Base-by-base conservation (phyloP, 2,113 vertebrate species). In the Pangasianodon gigas region DNA sequence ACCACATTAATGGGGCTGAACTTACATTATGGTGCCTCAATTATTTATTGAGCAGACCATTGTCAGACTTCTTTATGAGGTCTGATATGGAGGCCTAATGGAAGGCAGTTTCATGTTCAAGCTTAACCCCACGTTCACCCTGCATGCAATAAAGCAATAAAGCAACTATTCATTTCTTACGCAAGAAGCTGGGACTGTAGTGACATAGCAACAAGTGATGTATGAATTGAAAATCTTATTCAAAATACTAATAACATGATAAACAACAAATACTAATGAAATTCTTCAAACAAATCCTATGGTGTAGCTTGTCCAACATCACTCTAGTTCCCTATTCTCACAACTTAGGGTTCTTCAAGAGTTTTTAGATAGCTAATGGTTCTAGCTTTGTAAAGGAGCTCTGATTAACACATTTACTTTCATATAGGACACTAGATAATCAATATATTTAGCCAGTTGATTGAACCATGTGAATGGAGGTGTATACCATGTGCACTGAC, bases 381-480 rank as follows among this genome's bases (percentile, higher is more conserved):
- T 29, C 46, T 29, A 79, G 1, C 11, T 24, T 46, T 77, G 8
- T 21, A 41, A 74, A 41, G 16, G 71, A 21, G 19, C 46, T 79
- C 19, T 75, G 71, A 10, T 75, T 44, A 75, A 44, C 71, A 75
- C 19, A 44, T 16, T 51, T 29, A 29, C 74, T 80, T 77, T 1
- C 13, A 29, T 1, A 14, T 26, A 48, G 24, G 2, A 79, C 60
- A 51, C 29, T 69, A 79, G 26, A 85, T 88, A 92, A 92, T 90
- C 91, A 89, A 92, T 90, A 89, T 1, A n/a, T 37, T 86, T 19
- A 67, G 21, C 51, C 13, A 71, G 32, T 75, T 84, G 71, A 83
- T 79, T 51, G 18, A 84, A 90, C 88, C 83, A 90, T 86, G 52
- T 75, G 82, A 88, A 86, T 87, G 87, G 14, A 62, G 29, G 58